Evolutionary conservation across 2,797 vertebrate genomes (phyloP).

Genomic region (Anguilla anguilla): DNA sequence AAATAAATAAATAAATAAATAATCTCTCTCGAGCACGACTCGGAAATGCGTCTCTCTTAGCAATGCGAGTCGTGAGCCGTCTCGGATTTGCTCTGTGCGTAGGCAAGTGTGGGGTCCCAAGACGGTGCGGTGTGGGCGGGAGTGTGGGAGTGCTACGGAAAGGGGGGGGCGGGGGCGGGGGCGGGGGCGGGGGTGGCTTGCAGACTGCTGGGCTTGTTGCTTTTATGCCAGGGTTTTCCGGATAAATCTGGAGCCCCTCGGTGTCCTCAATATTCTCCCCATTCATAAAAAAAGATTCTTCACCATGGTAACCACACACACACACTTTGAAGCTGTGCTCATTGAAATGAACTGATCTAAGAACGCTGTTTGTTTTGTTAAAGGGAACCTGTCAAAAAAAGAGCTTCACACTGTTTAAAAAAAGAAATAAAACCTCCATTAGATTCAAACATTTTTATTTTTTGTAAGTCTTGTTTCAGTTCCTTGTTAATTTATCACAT

Average conservation of each 20-base stretch:
- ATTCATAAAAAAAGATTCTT: slow-evolving; percentile 3
- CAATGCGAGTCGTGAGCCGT: not conserved
- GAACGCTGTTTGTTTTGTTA: not conserved
- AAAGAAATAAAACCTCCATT: no score
- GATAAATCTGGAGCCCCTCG: not conserved
- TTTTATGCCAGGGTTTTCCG: not conserved
- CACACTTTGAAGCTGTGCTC: not conserved
- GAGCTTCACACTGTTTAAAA: not conserved
- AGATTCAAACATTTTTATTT: no score
- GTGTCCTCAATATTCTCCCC: not conserved
- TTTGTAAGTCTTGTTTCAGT: not conserved
- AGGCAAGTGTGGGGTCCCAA: not conserved
- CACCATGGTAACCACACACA: not conserved
- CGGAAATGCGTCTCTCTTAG: not conserved
- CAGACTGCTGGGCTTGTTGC: not conserved
- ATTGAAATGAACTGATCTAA: not conserved
- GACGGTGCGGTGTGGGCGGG: not conserved
- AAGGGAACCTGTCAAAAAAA: not conserved
- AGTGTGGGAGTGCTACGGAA: not conserved
- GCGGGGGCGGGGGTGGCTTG: no score
- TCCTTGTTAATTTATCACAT: not conserved
- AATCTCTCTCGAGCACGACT: not conserved
- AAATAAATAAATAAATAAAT: not conserved
- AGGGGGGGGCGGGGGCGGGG: not conserved
- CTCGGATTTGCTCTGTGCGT: not conserved